Base-by-base conservation (phyloP, 2,113 vertebrate genomes). In the Callaeas wilsoni region DNA sequence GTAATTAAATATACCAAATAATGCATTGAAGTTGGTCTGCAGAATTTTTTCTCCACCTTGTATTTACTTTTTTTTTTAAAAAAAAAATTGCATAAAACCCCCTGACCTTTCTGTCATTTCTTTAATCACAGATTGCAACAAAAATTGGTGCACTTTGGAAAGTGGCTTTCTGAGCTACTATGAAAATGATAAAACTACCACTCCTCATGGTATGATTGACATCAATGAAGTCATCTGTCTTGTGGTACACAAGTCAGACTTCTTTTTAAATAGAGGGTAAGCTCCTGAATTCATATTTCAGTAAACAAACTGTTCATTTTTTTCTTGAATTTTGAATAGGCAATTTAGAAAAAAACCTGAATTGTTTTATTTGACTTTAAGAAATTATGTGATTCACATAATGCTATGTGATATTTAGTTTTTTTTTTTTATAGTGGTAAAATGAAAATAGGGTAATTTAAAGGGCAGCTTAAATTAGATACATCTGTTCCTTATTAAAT, bases 81-180 rank as follows among this genome's bases (percentile, higher is more conserved):
- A 33, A 50, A 25, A 35, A 37, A 13, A 16, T n/a, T 30, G 29
- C 8, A 49, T 42, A 12, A 39, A 64, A 65, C 41, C 17, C 1
- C 47, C 9, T 89, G 39, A 75, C 14, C 8, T 53, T 73, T 73
- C n/a, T 73, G 5, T 87, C 84, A 44, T 63, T 84, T 95, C 87
- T 94, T 88, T 84, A 87, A 94, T 97, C 26, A 53, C 97, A 99
- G 99, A 99, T 39, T 98, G 98, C 97, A 97, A 96, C 46, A 98
- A 96, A 55, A 98, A 98, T 41, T 99, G 99, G 99, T 99, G 99
- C 79, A 99, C 99, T 25, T 94, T 99, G 87, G 99, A 99, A 98
- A 98, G 98, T 16, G 98, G 99, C 63, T 99, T 98, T 95, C 97
- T 99, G 90, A 99, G 98, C 96, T 99, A 99, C 96, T 99, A 99